Base-by-base conservation (phyloP, 2,888 invertebrate species). In the Drosophila helvetica region DNA sequence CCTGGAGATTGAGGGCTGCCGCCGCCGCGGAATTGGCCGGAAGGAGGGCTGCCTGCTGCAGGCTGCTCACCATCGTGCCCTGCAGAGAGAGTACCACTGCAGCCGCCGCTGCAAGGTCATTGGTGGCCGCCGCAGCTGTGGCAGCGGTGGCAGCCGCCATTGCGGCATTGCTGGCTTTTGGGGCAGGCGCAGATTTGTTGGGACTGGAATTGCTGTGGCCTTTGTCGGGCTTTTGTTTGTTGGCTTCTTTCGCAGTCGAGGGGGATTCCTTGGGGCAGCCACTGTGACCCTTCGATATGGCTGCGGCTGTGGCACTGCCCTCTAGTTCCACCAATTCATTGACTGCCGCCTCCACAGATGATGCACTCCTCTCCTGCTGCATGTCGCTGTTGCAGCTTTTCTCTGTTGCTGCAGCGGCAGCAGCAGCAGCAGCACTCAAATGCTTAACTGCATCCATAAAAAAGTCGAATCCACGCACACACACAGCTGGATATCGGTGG, bases 1-100 rank as follows among this genome's bases (percentile, higher is more conserved):
- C 97, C 92, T 97, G 97, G 42, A 97, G 93, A 91, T 96, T 96
- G 19, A 97, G 93, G 0, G 97, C 97, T 43, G 96, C 96, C 43
- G 96, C 96, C 9, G 96, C 96, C 5, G 96, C 96, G 2, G 96
- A 96, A 82, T 96, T 96, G 0, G 95, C 95, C 8, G 96, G 96
- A 82, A 97, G 91, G 25, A 97, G 93, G 0, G 96, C 96, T 1
- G 96, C 97, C 89, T 96, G 96, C 91, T 96, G 96, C 77, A 97
- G 92, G 10, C 96, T 96, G 86, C 95, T 96, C 92, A 97, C 95
- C 94, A 97, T 95, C 9, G 96, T 96, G 89, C 96, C 96, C 92
- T 97, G 97, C 57, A 97, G 93, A 15, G 96, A 96, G 77, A 96
- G 93, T 42, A 96, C 96, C 55, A 96, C 96, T 78, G 95, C 94